A percentile compares a stretch with the other conserved stretches of the same genome.
Evolutionary conservation across 2,888 invertebrate species (phyloP).

Genomic region (Dexiosoma caninum): DNA sequence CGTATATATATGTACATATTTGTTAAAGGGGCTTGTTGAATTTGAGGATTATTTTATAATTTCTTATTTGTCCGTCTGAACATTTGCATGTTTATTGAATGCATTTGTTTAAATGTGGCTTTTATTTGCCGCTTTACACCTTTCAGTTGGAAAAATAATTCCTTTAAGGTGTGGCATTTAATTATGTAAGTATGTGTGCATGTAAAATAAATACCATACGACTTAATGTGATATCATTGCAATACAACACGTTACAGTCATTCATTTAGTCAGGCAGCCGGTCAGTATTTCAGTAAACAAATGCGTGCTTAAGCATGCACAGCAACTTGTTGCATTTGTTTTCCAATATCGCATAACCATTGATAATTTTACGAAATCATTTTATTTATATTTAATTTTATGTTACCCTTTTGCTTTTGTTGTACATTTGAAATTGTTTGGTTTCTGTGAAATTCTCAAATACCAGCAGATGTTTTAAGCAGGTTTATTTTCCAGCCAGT

Average conservation of each 20-base stretch:
- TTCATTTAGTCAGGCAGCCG: not conserved
- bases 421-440: not conserved
- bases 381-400: not conserved
- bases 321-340: slow-evolving; percentile 26
- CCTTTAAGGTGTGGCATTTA: slow-evolving; percentile 50
- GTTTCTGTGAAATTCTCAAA: not conserved
- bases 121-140: slow-evolving; percentile 46
- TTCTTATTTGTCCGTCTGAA: not conserved
- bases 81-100: slow-evolving; percentile 35
- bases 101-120: slow-evolving; percentile 39
- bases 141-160: slow-evolving; percentile 26
- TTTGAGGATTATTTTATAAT: not conserved
- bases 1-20: not conserved
- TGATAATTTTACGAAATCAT: slow-evolving; percentile 35
- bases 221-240: not conserved
- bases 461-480: not conserved
- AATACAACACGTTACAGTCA: slow-evolving; percentile 14
- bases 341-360: slow-evolving; percentile 38
- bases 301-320: slow-evolving; percentile 35
- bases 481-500: not conserved
- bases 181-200: no score
- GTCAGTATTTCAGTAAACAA: not conserved
- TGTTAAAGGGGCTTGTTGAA: slow-evolving; percentile 2
- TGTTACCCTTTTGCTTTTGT: not conserved
- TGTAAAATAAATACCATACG: not conserved